Evolutionary conservation across 2,888 invertebrate genomes (phyloP).

Genomic region (Ectemnius cavifrons): DNA sequence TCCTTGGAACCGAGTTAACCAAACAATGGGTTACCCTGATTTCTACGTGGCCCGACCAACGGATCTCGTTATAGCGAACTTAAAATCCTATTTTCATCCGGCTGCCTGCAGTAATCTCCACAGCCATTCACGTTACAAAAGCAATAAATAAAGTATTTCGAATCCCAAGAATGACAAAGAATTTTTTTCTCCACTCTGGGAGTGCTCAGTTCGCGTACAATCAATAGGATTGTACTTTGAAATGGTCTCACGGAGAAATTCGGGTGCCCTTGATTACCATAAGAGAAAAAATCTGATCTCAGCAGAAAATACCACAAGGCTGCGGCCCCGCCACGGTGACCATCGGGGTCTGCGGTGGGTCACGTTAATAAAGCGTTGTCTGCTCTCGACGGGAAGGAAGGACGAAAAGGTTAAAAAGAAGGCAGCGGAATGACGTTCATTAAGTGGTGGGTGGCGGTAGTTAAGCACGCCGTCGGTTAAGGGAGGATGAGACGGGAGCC

Average conservation of each 20-base stretch:
- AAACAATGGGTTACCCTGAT: slow-evolving; percentile 34
- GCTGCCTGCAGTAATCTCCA: neutral
- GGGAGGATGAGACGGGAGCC: slow-evolving; percentile 41
- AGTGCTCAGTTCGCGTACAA: too few species aligned
- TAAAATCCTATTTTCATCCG: neutral
- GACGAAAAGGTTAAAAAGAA: slow-evolving; percentile 40
- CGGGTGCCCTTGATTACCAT: neutral
- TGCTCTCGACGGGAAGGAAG: neutral
- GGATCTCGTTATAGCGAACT: slow-evolving; percentile 17
- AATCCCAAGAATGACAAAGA: neutral
- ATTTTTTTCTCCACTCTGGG: neutral
- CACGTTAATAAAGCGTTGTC: slow-evolving; percentile 37
- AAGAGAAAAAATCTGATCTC: neutral
- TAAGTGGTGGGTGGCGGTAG: slow-evolving; percentile 55
- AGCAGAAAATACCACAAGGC: slow-evolving; percentile 12
- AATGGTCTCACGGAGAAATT: neutral
- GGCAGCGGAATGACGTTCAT: slow-evolving; percentile 59
- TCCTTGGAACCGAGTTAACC: slow-evolving; percentile 47
- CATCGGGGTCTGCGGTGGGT: slow-evolving; percentile 18
- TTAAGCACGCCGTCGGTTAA: slow-evolving; percentile 43
- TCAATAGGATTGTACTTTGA: neutral
- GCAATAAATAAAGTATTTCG: neutral
- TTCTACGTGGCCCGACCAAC: slow-evolving; percentile 3
- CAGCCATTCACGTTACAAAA: neutral
- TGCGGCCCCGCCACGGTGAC: slow-evolving; percentile 17